Base-by-base conservation (phyloP, 2,888 invertebrate species). In the Eupithecia tripunctaria region DNA sequence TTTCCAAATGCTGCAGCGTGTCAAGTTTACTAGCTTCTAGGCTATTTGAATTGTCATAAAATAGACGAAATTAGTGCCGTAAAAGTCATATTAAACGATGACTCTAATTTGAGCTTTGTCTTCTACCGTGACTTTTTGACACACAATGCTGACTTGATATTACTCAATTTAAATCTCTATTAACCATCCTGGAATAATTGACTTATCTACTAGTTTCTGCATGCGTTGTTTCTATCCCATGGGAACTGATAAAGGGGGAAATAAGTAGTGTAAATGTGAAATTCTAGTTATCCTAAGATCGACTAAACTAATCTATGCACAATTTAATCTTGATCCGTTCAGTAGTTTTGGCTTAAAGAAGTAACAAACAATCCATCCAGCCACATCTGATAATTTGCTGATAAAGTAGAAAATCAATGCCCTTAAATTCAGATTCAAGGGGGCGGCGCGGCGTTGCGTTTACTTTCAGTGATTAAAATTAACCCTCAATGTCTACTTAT, bases 1-100 rank as follows among this genome's bases (percentile, higher is more conserved):
- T 73, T 72, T 73, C 71, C 47, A 62, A 71, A 74, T 41, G 69
- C 25, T 41, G 69, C 12, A 56, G 21, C 56, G 56, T 72, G 68
- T 66, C 72, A 66, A 69, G 32, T 64, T 64, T 70, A 68, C n/a
- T 68, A 2, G 65, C 43, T 29, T 66, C 21, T 38, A 7, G 18
- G 63, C 29, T 60, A 36, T 32, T 3, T 60, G 27, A 29, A 60
- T 60, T 60, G 29, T 18, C 29, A 29, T 27, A 29, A 18, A 60
- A 60, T 60, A 25, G 27, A 18, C 60, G 18, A 60, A 56, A 56
- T 56, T 25, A 4, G 56, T 56, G 56, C 25, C 25, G 56, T 25
- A 56, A 56, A 56, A 56, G 47, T 51, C n/a, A 10, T n/a, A 47
- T 47, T 51, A 51, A 21, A 51, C 8, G 43, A n/a, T 43, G 43